Conservation (phyloP, 2,888 invertebrate species). For the Pheosia tremula region DNA sequence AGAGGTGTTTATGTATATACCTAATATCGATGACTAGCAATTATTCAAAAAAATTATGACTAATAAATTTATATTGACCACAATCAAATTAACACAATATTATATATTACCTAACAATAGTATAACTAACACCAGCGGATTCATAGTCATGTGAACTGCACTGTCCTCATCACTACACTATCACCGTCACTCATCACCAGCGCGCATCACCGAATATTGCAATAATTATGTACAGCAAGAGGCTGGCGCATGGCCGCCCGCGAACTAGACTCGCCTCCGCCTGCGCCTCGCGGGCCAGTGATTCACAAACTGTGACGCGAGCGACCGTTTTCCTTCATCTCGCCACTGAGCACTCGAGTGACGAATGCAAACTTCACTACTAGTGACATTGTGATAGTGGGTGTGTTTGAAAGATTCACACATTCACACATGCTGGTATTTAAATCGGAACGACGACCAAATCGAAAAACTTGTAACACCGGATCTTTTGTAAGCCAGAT, state of each 20-base stretch:
- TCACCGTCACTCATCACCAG: constrained; percentile 12
- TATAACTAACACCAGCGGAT: constrained; percentile 21
- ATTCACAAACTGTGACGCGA: constrained; percentile 54
- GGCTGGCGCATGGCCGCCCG: not conserved
- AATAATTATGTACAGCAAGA: not conserved
- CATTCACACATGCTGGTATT: no score
- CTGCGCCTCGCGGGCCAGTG: constrained; percentile 46
- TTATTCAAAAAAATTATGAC: no score
- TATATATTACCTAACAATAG: constrained; percentile 32
- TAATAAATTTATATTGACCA: no score
- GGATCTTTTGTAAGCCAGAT: no score
- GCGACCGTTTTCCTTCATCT: constrained; percentile 29
- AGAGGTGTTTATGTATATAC: no score
- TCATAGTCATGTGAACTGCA: constrained; percentile 11
- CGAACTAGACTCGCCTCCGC: constrained; percentile 20
- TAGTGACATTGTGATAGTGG: not conserved
- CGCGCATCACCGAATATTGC: constrained; percentile 1
- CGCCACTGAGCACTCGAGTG: not conserved
- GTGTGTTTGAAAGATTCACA: not conserved
- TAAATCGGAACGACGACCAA: no score
- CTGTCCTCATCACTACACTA: constrained; percentile 15
- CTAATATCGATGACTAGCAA: no score
- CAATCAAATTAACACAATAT: not conserved
- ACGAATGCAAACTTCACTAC: not conserved
- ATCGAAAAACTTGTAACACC: no score